Conservation (phyloP, 2,888 invertebrate genomes). For the Allygus modestus region DNA sequence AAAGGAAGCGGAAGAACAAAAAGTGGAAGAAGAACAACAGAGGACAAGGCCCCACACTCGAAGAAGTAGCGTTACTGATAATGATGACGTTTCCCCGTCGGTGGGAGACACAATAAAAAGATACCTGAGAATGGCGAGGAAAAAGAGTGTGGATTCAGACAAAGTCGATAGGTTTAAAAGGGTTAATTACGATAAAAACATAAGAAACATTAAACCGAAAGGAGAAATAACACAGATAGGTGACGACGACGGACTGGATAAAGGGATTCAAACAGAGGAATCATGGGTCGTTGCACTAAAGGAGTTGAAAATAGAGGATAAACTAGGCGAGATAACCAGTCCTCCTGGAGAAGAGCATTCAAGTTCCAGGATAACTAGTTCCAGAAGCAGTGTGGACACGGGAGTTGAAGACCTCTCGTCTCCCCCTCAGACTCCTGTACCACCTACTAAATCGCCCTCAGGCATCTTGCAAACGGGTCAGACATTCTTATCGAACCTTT, state of each 20-base stretch:
- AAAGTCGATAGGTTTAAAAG: conserved; percentile 90
- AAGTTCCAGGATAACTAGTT: conserved; percentile 76
- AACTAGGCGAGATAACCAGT: conserved; percentile 79
- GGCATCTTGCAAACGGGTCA: conserved; percentile 78
- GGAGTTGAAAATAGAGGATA: conserved; percentile 86
- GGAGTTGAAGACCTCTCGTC: conserved; percentile 73
- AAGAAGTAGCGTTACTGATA: conserved; percentile 87
- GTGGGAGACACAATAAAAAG: conserved; percentile 92
- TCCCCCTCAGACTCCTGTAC: conserved; percentile 69
- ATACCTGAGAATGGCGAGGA: conserved; percentile 91
- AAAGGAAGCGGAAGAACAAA: conserved; percentile 76
- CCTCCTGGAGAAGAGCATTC: conserved; percentile 70
- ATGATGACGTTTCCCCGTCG: conserved; percentile 91
- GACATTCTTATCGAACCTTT: conserved; percentile 81
- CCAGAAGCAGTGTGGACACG: conserved; percentile 77
- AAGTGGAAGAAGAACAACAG: conserved; percentile 70
- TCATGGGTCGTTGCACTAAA: conserved; percentile 83
- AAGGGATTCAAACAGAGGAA: conserved; percentile 87
- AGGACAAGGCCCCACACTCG: conserved; percentile 57
- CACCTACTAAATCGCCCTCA: conserved; percentile 73
- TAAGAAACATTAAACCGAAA: conserved; percentile 89
- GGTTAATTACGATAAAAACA: conserved; percentile 91
- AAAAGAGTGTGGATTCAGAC: conserved; percentile 90
- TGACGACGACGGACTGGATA: conserved; percentile 86
- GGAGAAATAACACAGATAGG: conserved; percentile 85